These are phyloP conservation scores for Pseudolaguvia tuberculata DNA, from an alignment of 2,113 vertebrate species.

Conservation along the genomic window DNA sequence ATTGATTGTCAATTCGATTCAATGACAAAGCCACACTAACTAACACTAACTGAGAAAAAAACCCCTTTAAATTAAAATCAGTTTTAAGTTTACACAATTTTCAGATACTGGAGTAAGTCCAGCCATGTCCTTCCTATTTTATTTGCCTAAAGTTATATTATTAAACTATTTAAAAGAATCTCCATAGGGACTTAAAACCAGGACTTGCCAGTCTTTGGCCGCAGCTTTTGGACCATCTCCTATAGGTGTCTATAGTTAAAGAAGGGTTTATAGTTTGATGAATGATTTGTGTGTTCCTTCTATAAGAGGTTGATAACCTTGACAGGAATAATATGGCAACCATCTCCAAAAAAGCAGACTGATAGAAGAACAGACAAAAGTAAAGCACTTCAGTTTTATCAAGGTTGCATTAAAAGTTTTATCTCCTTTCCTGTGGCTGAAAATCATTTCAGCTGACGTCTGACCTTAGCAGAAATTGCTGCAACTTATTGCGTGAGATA, in stretches of 20 bases:
- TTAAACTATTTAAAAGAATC: background rate
- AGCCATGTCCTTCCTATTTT: background rate
- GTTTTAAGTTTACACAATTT: too few relatives aligned
- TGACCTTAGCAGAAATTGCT: slow-evolving; percentile 10
- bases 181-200: background rate
- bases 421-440: slow-evolving; percentile 5
- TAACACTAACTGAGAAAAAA: too few relatives aligned
- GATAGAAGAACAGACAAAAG: slow-evolving; percentile 1
- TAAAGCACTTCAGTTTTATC: background rate
- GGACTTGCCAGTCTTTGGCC: background rate
- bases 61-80: too few relatives aligned
- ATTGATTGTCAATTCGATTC: too few relatives aligned
- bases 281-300: slow-evolving; percentile 20
- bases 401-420: slow-evolving; percentile 31
- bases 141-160: background rate
- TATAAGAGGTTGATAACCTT: slow-evolving; percentile 7
- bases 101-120: too few relatives aligned
- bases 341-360: background rate
- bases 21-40: too few relatives aligned
- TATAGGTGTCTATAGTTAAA: background rate
- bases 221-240: background rate
- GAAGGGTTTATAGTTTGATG: slow-evolving; percentile 27
- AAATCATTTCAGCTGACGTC: background rate
- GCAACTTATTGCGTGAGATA: slow-evolving; percentile 3
- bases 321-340: slow-evolving; percentile 1